Evolutionary conservation across 2,888 invertebrate genomes (phyloP), one percentile per base, ranked within the genome.

Genomic region (Invenusta paracnida): DNA sequence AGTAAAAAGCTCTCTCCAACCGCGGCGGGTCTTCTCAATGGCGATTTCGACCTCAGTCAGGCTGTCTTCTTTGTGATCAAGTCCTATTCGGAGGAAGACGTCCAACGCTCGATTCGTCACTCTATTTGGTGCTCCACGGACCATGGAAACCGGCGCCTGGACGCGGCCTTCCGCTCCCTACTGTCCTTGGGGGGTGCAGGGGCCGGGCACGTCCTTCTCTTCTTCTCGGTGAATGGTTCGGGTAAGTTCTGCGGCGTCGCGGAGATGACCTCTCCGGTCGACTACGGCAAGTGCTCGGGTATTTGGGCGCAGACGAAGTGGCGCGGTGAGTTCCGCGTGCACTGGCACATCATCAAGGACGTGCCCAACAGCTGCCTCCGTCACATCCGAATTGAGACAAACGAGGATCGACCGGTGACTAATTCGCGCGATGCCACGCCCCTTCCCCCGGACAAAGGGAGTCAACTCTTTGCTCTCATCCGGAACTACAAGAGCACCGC

Each of bases 121-220:
- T 96, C 96, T 93, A 98, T 98, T 90, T 98, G 98, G 98, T 98
- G 98, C 93, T 96, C 96, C 90, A 98, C 98, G n/a, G 97, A 98
- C 91, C 96, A 97, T 91, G 98, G 98, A 87, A 93, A 98, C 92
- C 97, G 97, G 92, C 94, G 97, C 86, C 93, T 98, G 88, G 97
- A 98, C 92, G 94, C 95, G 88, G 98, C 98, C 83, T 98, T 94
- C 91, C 94, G 89, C 2, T n/a, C n/a, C 11, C 28, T 28, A 5
- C n/a, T n/a, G n/a, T n/a, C n/a, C n/a, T n/a, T n/a, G n/a, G n/a
- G n/a, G n/a, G n/a, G n/a, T n/a, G 13, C 29, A 89, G 93, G 93
- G 89, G 95, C 95, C 88, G 95, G 95, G 81, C 93, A 94, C 86
- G 94, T 98, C 73, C 96, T 94, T 93, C 93, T 98, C 89, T 95